Evolutionary conservation across 2,797 vertebrate genomes (phyloP).

Genomic region (Sebastolobus altivelis): DNA sequence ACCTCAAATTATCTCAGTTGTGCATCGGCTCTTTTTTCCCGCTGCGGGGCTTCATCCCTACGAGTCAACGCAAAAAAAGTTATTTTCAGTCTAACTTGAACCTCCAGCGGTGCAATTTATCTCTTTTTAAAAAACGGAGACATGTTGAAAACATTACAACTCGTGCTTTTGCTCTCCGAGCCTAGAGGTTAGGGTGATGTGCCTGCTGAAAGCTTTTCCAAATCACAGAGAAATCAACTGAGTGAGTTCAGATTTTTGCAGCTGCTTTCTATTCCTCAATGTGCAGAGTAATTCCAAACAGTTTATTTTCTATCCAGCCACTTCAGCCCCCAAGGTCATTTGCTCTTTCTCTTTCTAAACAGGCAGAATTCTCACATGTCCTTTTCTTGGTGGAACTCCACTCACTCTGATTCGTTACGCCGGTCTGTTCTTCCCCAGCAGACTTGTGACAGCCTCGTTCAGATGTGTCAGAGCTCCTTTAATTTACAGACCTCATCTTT

Average conservation of each 20-base stretch:
- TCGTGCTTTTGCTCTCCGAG: slow-evolving; percentile 61
- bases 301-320: slow-evolving; percentile 86
- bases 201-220: slow-evolving; percentile 80
- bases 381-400: slow-evolving; percentile 67
- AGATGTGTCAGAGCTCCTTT: slow-evolving; percentile 56
- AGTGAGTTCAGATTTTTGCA: slow-evolving; percentile 78
- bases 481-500: slow-evolving; percentile 40
- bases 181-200: slow-evolving; percentile 73
- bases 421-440: slow-evolving; percentile 60
- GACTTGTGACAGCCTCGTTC: slow-evolving; percentile 58
- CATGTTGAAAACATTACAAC: slow-evolving; percentile 76
- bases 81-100: slow-evolving; percentile 39
- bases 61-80: slow-evolving; percentile 3
- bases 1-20: slow-evolving; percentile 36
- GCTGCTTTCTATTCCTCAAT: slow-evolving; percentile 86
- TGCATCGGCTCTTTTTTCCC: slow-evolving; percentile 19
- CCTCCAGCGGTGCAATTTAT: slow-evolving; percentile 54
- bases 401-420: slow-evolving; percentile 67
- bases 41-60: slow-evolving; percentile 4
- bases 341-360: slow-evolving; percentile 78
- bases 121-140: slow-evolving; percentile 60
- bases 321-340: slow-evolving; percentile 83
- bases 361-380: slow-evolving; percentile 76
- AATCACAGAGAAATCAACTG: slow-evolving; percentile 77
- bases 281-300: slow-evolving; percentile 87